Evolutionary conservation across 1,140 invertebrate species (phyloP).

Genomic region (Drosophila bocki): DNA sequence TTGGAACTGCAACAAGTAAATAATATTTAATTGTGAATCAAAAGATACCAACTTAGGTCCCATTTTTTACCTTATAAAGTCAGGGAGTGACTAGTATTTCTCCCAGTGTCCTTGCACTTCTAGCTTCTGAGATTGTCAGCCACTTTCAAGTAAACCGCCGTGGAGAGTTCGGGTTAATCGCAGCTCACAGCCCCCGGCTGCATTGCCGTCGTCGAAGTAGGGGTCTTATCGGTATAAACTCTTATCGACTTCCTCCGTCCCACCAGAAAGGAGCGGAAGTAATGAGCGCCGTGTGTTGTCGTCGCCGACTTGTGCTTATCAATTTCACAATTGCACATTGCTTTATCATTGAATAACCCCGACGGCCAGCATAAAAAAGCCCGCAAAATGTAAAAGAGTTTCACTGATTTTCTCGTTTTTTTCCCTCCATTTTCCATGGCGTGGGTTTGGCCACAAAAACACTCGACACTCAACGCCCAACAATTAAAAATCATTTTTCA

Average conservation of each 20-base stretch:
- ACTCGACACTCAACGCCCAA: conserved; percentile 57
- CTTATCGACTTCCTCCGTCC: conserved; percentile 44
- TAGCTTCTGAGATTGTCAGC: conserved; percentile 29
- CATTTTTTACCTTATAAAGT: too few species aligned
- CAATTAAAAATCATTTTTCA: conserved; percentile 76
- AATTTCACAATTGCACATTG: conserved; percentile 58
- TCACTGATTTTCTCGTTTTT: conserved; percentile 10
- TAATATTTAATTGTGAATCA: not conserved
- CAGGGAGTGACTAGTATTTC: too few species aligned
- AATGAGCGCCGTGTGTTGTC: conserved; percentile 41
- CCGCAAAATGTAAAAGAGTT: conserved; percentile 26
- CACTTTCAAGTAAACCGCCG: conserved; percentile 33
- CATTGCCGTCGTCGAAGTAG: conserved; percentile 8
- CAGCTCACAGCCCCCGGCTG: conserved; percentile 5
- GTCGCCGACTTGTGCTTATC: conserved; percentile 39
- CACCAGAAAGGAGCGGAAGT: conserved; percentile 34
- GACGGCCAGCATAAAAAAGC: conserved; percentile 35
- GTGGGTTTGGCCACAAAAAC: conserved; percentile 39
- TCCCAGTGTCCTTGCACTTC: conserved; percentile 15
- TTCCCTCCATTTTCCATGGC: not conserved
- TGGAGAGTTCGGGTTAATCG: conserved; percentile 30
- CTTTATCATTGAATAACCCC: conserved; percentile 32
- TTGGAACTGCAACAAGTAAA: too few species aligned
- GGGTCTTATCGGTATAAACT: conserved; percentile 29
- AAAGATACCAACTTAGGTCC: too few species aligned